Evolutionary conservation across 1,140 invertebrate genomes (phyloP).

Genomic region (Drosophila ambigua): DNA sequence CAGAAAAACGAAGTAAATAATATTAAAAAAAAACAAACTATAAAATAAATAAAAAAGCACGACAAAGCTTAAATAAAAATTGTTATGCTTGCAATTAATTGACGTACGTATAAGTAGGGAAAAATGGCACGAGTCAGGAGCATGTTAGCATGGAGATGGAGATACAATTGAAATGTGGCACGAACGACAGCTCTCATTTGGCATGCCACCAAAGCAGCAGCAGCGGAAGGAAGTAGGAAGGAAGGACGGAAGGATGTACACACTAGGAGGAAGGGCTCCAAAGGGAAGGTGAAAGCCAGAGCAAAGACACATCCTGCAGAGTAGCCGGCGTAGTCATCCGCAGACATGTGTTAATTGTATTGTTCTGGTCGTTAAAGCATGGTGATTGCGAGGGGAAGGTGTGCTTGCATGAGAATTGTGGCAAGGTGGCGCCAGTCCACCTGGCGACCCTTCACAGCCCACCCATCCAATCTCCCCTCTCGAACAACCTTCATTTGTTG

Average conservation of each 20-base stretch:
- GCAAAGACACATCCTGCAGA: slow-evolving; percentile 24
- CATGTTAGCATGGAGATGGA: slow-evolving; percentile 27
- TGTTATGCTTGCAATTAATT: too few relatives aligned
- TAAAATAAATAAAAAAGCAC: too few relatives aligned
- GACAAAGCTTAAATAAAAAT: too few relatives aligned
- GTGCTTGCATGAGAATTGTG: slow-evolving; percentile 14
- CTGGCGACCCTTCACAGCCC: slow-evolving; percentile 4
- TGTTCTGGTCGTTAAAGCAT: slow-evolving; percentile 13
- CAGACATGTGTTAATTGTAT: slow-evolving; percentile 69
- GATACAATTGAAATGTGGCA: slow-evolving; percentile 16
- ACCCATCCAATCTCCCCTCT: slow-evolving; percentile 10
- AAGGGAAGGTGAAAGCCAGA: slow-evolving; percentile 28
- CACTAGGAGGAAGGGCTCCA: background rate
- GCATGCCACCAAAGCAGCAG: slow-evolving; percentile 1
- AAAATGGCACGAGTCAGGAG: slow-evolving; percentile 1
- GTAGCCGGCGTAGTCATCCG: slow-evolving; percentile 58
- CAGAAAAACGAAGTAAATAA: slow-evolving; percentile 16
- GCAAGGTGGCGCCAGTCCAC: slow-evolving; percentile 19
- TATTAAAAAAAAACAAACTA: background rate
- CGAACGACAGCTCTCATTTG: slow-evolving; percentile 9
- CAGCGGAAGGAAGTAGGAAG: background rate
- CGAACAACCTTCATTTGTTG: slow-evolving; percentile 4
- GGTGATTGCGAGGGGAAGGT: background rate
- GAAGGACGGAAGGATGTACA: slow-evolving; percentile 25
- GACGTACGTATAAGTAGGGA: too few relatives aligned